phyloP scores from a whole-genome alignment of 2,113 vertebrate genomes.

The Syngnathus floridae region DNA sequence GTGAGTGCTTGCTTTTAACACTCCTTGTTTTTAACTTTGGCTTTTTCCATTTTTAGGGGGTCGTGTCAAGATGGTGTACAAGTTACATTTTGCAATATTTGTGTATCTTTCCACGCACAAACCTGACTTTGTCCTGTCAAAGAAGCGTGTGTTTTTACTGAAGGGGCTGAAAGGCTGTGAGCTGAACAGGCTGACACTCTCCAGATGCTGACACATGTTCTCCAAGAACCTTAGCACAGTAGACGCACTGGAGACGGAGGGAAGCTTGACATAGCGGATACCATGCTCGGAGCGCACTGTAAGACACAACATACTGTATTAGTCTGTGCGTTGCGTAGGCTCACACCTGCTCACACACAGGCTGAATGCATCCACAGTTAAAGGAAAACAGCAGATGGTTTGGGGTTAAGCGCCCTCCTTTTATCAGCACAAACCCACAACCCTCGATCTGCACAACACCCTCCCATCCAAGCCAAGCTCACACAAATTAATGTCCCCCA shows the following conservation, averaged over 20 bases:
- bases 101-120: neutral
- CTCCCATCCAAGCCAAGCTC: constrained; percentile 60
- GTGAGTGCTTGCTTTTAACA: no score
- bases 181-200: constrained; percentile 91
- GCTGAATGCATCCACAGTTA: constrained; percentile 27
- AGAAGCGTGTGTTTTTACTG: constrained; percentile 54
- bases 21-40: neutral
- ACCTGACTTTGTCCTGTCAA: constrained; percentile 65
- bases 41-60: neutral
- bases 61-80: neutral
- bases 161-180: constrained; percentile 89
- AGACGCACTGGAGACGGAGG: constrained; percentile 87
- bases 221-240: constrained; percentile 93
- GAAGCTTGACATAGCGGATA: constrained; percentile 85
- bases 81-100: neutral
- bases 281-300: constrained; percentile 88
- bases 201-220: constrained; percentile 87
- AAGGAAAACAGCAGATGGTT: constrained; percentile 61
- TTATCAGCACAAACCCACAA: constrained; percentile 30
- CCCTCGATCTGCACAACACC: constrained; percentile 22
- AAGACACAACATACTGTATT: constrained; percentile 13
- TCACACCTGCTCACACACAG: constrained; percentile 18
- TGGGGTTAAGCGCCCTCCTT: constrained; percentile 42
- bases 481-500: constrained; percentile 46
- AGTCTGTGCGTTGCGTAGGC: constrained; percentile 10